Base-by-base conservation (phyloP, 37 sponge, comb jelly and placozoan genomes). In the Crambe crambe region DNA sequence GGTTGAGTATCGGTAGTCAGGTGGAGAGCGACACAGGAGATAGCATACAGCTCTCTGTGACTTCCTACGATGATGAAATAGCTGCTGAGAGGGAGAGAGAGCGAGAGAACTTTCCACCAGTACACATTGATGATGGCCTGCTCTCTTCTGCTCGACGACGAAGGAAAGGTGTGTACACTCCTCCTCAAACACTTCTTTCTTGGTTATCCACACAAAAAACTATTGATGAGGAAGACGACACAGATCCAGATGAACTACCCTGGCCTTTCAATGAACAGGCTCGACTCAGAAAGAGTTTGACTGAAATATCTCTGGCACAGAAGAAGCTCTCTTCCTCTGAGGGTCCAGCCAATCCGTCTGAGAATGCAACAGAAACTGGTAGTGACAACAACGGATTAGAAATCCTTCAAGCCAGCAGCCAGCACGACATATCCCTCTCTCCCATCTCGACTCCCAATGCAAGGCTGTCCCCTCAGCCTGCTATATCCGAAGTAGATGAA, bases 241-340 rank as follows among this genome's bases (percentile, higher is more conserved):
- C 37, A 40, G 71, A 74, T 20, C 73, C 62, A 6, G 63, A 67
- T 0, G 91, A 91, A 6, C 79, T 72, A 23, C 87, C 87, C 1
- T 91, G 91, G 91, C 91, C 91, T 4, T 91, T 91, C 65, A 91
- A 54, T 27, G 91, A 91, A 37, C 74, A 69, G 64, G 69, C 77
- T 0, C 25, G 42, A 2, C 65, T 86, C 3, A 59, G 86, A 20
- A 72, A 47, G 22, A 86, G 86, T 72, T 47, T 86, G 25, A 47
- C 86, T 21, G 86, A 86, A 21, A 72, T 79, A 20, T 62, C 72
- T 25, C 74, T 44, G n/a, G 71, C 71, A n/a, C 86, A 66, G 67
- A 40, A 73, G 36, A 37, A 34, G 15, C 18, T 4, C 12, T 10
- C 56, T 54, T 54, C n/a, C n/a, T n/a, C n/a, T n/a, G n/a, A n/a